These are phyloP conservation scores for Linyphia triangularis DNA, from an alignment of 2,888 invertebrate genomes.

Conservation along the genomic window DNA sequence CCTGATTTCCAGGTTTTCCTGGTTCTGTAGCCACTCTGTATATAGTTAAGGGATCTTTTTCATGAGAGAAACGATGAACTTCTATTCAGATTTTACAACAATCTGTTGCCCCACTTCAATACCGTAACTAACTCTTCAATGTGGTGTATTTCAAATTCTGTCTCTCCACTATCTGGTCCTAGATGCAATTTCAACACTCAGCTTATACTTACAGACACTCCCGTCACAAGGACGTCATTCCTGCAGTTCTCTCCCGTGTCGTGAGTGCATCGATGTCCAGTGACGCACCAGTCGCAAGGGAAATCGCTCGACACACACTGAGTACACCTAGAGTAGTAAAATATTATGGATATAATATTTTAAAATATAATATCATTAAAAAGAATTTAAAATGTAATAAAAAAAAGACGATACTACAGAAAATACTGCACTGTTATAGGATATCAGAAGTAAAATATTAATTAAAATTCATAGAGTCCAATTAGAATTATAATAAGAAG, in stretches of 20 bases:
- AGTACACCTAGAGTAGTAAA: conserved; percentile 86
- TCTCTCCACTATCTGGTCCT: too few relatives aligned
- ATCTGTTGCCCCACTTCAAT: too few relatives aligned
- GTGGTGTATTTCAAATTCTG: too few relatives aligned
- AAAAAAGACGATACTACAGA: neutral
- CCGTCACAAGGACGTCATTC: conserved; percentile 94
- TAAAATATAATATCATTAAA: neutral
- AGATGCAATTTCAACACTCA: too few relatives aligned
- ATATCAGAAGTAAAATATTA: neutral
- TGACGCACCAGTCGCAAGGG: conserved; percentile 99
- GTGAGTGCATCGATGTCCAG: conserved; percentile 96
- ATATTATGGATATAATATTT: too few relatives aligned
- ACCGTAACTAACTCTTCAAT: too few relatives aligned
- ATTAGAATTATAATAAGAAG: too few relatives aligned
- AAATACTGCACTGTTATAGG: neutral
- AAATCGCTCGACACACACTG: conserved; percentile 97
- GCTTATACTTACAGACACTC: conserved; percentile 86
- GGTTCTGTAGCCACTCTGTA: too few relatives aligned
- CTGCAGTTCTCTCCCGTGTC: conserved; percentile 96
- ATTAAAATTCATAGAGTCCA: neutral
- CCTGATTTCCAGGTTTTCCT: too few relatives aligned
- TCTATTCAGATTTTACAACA: too few relatives aligned
- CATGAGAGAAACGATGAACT: too few relatives aligned
- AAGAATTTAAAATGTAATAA: neutral
- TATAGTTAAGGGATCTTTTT: too few relatives aligned